Percentiles rank a stretch among this genome's conserved stretches.
Evolutionary conservation across 1,140 invertebrate genomes (phyloP).

Genomic region (Stenopsyche tienmushanensis): DNA sequence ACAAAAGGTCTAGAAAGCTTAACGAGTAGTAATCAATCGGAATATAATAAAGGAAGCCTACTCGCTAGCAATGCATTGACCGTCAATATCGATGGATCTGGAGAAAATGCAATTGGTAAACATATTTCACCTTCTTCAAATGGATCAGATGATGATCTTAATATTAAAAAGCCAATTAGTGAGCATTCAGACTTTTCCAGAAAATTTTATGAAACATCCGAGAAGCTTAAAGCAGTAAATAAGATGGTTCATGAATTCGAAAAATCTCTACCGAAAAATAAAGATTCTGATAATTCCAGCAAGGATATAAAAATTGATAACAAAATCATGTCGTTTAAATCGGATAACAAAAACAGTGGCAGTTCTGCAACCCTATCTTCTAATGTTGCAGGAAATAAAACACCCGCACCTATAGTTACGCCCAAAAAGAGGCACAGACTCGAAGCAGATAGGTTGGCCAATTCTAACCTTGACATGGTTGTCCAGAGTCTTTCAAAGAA

Average conservation of each 20-base stretch:
- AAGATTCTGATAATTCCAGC: slow-evolving; percentile 45
- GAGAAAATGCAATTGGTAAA: slow-evolving; percentile 19
- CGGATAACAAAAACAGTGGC: slow-evolving; percentile 46
- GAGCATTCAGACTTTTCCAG: slow-evolving; percentile 55
- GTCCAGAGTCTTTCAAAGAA: slow-evolving; percentile 55
- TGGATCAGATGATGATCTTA: slow-evolving; percentile 48
- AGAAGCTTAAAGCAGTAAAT: slow-evolving; percentile 55
- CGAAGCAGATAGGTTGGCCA: slow-evolving; percentile 51
- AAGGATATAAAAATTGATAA: slow-evolving; percentile 47
- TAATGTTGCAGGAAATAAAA: slow-evolving; percentile 19
- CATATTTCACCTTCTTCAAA: slow-evolving; percentile 42
- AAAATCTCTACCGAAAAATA: slow-evolving; percentile 52
- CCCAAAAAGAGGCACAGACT: slow-evolving; percentile 60
- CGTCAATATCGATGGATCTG: slow-evolving; percentile 26
- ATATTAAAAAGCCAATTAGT: slow-evolving; percentile 48
- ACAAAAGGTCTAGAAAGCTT: slow-evolving; percentile 34
- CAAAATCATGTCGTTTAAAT: slow-evolving; percentile 47
- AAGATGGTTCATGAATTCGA: slow-evolving; percentile 56
- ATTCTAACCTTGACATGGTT: slow-evolving; percentile 52
- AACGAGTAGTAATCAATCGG: slow-evolving; percentile 10
- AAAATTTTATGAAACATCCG: slow-evolving; percentile 55
- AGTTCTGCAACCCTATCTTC: slow-evolving; percentile 38
- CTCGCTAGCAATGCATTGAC: slow-evolving; percentile 7
- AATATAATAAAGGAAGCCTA: slow-evolving; percentile 12
- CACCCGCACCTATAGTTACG: slow-evolving; percentile 52